These are phyloP conservation scores for Polyodon spathula DNA, from an alignment of 2,113 vertebrate genomes.

Conservation along the genomic window DNA sequence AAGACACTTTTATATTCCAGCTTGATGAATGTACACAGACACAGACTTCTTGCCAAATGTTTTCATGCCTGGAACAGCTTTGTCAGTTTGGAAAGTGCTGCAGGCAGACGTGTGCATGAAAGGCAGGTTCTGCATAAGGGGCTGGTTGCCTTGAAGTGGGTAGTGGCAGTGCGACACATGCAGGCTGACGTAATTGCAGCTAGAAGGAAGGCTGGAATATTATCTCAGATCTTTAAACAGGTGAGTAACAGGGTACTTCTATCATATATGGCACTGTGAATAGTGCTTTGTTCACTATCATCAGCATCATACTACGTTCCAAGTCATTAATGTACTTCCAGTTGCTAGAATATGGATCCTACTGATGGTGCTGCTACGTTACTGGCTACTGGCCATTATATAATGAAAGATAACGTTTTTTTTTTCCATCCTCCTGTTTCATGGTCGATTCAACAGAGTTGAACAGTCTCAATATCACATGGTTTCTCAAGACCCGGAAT, in stretches of 20 bases:
- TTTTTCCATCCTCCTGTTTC: too few species aligned
- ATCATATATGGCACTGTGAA: not conserved
- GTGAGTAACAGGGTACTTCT: slow-evolving; percentile 6
- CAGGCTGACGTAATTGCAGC: slow-evolving; percentile 9
- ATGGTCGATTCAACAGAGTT: too few species aligned
- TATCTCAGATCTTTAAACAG: slow-evolving; percentile 14
- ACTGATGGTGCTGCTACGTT: too few species aligned
- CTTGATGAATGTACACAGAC: slow-evolving; percentile 14
- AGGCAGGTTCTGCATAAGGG: slow-evolving; percentile 16
- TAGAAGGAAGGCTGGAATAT: slow-evolving; percentile 7
- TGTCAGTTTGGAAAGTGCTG: slow-evolving; percentile 1
- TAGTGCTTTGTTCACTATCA: too few species aligned
- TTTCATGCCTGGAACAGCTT: slow-evolving; percentile 11
- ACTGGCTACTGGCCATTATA: too few species aligned
- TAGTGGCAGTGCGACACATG: slow-evolving; percentile 5
- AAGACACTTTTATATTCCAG: slow-evolving; percentile 10
- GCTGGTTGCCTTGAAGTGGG: slow-evolving; percentile 11
- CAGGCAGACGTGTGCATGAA: slow-evolving; percentile 3
- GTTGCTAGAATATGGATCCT: too few species aligned
- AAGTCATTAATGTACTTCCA: too few species aligned
- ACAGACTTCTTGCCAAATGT: slow-evolving; percentile 14
- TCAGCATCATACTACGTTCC: too few species aligned
- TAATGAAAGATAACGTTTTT: too few species aligned
- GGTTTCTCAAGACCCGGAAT: too few species aligned
- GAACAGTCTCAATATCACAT: too few species aligned